Conservation (phyloP, 2,888 invertebrate species). For the Ophion ellenae region DNA sequence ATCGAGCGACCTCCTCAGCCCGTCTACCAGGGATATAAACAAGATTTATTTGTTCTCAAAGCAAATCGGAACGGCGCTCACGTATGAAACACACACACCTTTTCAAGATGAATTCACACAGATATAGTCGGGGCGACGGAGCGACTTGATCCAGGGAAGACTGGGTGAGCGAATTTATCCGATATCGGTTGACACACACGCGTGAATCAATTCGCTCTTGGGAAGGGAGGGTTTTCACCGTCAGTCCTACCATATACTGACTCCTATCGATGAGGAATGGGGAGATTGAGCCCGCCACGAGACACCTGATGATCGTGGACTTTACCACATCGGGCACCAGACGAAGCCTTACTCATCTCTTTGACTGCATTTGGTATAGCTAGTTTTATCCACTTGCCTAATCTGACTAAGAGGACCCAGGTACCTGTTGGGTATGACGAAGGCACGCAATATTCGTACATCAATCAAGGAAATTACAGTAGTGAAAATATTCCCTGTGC, state of each 20-base stretch:
- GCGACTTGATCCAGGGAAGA: constrained; percentile 45
- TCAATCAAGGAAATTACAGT: background rate
- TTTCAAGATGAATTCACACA: background rate
- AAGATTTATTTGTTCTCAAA: constrained; percentile 57
- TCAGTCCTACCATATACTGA: background rate
- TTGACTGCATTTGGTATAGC: constrained; percentile 1
- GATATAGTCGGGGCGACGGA: background rate
- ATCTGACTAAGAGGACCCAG: background rate
- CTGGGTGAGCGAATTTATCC: constrained; percentile 56
- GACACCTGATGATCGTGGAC: constrained; percentile 40
- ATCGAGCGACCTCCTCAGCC: constrained; percentile 26
- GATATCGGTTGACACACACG: constrained; percentile 51
- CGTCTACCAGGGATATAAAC: constrained; percentile 31
- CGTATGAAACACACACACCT: constrained; percentile 9
- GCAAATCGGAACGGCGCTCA: constrained; percentile 40
- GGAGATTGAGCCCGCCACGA: constrained; percentile 50
- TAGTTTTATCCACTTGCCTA: background rate
- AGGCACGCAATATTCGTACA: background rate
- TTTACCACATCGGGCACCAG: constrained; percentile 2
- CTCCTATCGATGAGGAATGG: constrained; percentile 36
- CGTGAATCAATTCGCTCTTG: constrained; percentile 56
- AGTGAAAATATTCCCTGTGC: background rate
- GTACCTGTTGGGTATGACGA: no score
- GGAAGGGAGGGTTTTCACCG: constrained; percentile 15
- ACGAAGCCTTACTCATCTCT: background rate